Percentiles rank a stretch among this genome's conserved stretches.
Evolutionary conservation across 2,888 invertebrate genomes (phyloP).

Genomic region (Stenolophus ochropezus): DNA sequence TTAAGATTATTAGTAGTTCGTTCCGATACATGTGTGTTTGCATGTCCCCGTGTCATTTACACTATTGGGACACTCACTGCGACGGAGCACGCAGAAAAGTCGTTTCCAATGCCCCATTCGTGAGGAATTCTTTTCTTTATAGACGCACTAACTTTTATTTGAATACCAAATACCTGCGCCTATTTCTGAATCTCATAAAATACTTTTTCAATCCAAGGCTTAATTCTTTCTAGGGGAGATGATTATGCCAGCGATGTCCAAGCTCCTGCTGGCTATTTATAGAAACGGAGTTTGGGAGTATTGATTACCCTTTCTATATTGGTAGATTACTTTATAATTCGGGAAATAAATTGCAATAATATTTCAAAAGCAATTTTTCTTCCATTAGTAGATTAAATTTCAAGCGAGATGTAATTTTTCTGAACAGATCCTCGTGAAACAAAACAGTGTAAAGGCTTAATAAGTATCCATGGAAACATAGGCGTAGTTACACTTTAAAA

Average conservation of each 20-base stretch:
- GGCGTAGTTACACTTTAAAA: too few species aligned
- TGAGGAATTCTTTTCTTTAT: background rate
- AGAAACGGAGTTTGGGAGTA: too few species aligned
- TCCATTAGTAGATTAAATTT: conserved; percentile 28
- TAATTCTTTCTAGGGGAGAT: too few species aligned
- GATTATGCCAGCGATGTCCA: too few species aligned
- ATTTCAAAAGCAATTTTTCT: background rate
- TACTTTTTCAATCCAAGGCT: background rate
- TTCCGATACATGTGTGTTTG: conserved; percentile 30
- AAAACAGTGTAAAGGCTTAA: background rate
- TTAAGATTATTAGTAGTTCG: conserved; percentile 41
- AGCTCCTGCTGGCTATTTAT: too few species aligned
- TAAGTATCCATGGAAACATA: too few species aligned
- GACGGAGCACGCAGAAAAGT: background rate
- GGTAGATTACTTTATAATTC: background rate
- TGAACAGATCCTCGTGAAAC: background rate
- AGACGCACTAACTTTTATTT: background rate
- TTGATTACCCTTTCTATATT: too few species aligned
- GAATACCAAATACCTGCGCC: background rate
- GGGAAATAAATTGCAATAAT: background rate
- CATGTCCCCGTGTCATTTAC: conserved; percentile 30
- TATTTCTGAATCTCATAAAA: background rate
- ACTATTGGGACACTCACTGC: conserved; percentile 3
- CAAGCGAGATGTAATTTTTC: background rate
- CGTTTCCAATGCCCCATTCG: background rate